Base-by-base conservation (phyloP, 2,888 invertebrate genomes). In the Platynereis dumerilii region DNA sequence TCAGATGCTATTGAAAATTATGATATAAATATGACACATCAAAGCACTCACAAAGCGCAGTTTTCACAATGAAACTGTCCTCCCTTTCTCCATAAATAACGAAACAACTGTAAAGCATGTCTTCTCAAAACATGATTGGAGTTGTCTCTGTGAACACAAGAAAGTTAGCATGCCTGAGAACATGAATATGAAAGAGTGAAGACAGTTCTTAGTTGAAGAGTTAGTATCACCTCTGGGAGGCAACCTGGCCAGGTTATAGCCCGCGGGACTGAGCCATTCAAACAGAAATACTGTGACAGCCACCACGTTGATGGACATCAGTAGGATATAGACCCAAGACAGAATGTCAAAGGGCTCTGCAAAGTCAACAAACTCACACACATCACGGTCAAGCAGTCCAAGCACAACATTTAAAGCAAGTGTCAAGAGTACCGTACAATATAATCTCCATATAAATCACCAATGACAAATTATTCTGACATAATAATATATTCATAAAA, bases 181-280 rank as follows among this genome's bases (percentile, higher is more conserved):
- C 10, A 48, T n/a, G 17, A n/a, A 22, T 5, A 5, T 12, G 17
- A 20, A n/a, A 48, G 20, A 48, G 48, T 48, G 48, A 34, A 34
- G 34, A 34, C 12, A 12, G 12, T 48, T 48, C 5, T n/a, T 48
- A 12, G 7, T 5, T 48, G 3, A n/a, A 20, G 48, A 22, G 42
- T 42, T 17, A 48, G 48, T 48, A n/a, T 22, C 34, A 67, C 67
- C 67, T 67, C 24, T n/a, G 5, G 60, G 57, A 29, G 68, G 65
- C 17, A 27, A 22, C 12, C 22, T 60, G 10, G 39, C 22, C 24
- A 61, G 24, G 57, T 73, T 68, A 28, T 96, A 96, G 62, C 96
- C 96, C 76, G 92, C 92, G 7, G 97, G 97, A 69, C 96, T 96
- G 45, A 96, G 88, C 96, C 96, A 97, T 86, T 98, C 98, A 84